phyloP scores from a whole-genome alignment of 2,113 vertebrate genomes.

The Psilopogon haemacephalus region DNA sequence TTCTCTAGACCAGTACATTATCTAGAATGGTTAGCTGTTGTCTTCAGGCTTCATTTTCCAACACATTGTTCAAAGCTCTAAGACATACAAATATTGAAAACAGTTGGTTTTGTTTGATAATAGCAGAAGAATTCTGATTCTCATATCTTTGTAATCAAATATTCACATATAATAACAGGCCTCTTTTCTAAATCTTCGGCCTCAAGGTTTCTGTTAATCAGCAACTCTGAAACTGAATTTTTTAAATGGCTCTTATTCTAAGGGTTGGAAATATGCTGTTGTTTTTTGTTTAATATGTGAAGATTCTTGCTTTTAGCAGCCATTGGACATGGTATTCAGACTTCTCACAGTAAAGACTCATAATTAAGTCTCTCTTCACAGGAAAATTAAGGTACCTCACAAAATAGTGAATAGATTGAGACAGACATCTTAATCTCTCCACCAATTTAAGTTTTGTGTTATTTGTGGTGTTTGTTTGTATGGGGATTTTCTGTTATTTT shows the following conservation, averaged over 20 bases:
- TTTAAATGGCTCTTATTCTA: not conserved
- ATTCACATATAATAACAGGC: not conserved
- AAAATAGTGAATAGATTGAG: not conserved
- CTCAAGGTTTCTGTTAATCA: not conserved
- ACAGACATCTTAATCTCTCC: not conserved
- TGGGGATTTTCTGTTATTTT: not conserved
- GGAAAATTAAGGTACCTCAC: not conserved
- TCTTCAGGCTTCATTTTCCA: not conserved
- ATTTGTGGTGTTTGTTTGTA: not conserved
- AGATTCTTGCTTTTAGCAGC: not conserved
- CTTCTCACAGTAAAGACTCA: not conserved
- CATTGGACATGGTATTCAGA: not conserved
- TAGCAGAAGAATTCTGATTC: not conserved
- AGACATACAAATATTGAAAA: not conserved
- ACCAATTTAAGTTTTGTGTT: not conserved
- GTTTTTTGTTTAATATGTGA: not conserved
- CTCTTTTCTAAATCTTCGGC: not conserved
- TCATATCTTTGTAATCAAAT: not conserved
- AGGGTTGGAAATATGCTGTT: not conserved
- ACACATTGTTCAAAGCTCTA: not conserved
- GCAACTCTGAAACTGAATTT: not conserved
- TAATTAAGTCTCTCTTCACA: not conserved
- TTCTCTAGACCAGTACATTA: not conserved
- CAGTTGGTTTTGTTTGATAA: not conserved
- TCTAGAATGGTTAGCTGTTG: not conserved